Base-by-base conservation (phyloP, 2,888 invertebrate species). In the Drosophila affinis region DNA sequence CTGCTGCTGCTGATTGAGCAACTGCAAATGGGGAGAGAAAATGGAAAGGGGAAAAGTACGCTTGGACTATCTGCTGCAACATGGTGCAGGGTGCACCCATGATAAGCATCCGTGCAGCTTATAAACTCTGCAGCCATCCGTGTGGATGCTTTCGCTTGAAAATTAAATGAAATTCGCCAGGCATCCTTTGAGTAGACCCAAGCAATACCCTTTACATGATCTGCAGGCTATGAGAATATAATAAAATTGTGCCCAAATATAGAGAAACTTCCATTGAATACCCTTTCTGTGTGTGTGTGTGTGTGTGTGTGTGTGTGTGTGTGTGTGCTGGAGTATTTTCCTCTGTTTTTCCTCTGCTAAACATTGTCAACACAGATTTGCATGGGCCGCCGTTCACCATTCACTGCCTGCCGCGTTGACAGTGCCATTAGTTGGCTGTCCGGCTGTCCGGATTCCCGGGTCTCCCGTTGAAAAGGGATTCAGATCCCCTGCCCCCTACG, bases 301-400 rank as follows among this genome's bases (percentile, higher is more conserved):
- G 24, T 24, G 24, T 24, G 1, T 29, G 9, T 29, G 9, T 29
- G 9, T 21, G 32, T 32, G 10, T 10, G 34, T 34, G 12, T 12
- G 34, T 53, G 46, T 58, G 57, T 57, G 39, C 53, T 17, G 73
- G 29, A 48, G 68, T 61, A 72, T 72, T 60, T 59, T 69, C 74
- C 78, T 59, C 72, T 76, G 78, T 78, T 84, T 83, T 86, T 74
- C 74, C 88, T 84, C 88, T 84, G 81, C 81, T 78, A 78, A 83
- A 83, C 84, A 79, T 86, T 88, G 84, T 88, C 84, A 88, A 84
- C 78, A 88, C 81, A 77, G 84, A 84, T 84, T 84, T 88, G 82
- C 81, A 79, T 85, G 55, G 72, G 62, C 68, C 71, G 62, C n/a
- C 71, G 61, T n/a, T n/a, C n/a, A n/a, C n/a, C n/a, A n/a, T 51